A percentile compares a stretch with the other conserved stretches of the same genome.
These are phyloP conservation scores for Tetrapedia diversipes DNA, from an alignment of 2,888 invertebrate genomes.

Conservation along the genomic window DNA sequence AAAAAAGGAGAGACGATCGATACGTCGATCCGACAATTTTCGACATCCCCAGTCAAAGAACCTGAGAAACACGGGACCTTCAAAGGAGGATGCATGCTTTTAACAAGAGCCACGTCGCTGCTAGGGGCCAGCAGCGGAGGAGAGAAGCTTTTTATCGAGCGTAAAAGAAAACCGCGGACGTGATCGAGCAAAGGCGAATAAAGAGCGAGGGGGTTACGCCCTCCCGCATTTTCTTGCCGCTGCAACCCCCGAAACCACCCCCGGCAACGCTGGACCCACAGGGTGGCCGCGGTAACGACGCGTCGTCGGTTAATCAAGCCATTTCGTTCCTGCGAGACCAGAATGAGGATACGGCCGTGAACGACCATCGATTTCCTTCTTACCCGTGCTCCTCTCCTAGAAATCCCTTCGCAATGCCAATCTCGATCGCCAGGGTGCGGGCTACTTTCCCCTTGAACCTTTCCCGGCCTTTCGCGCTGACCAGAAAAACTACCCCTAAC, in stretches of 20 bases:
- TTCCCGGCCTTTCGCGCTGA: slow-evolving; percentile 5
- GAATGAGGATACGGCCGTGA: slow-evolving; percentile 73
- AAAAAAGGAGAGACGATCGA: too few relatives aligned
- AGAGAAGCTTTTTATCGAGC: slow-evolving; percentile 65
- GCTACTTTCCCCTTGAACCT: slow-evolving; percentile 7
- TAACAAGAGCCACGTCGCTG: slow-evolving; percentile 12
- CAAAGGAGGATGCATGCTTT: slow-evolving; percentile 32
- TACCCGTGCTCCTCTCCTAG: slow-evolving; percentile 31
- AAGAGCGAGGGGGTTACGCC: slow-evolving; percentile 67
- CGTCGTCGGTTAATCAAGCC: slow-evolving; percentile 82
- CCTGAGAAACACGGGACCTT: not conserved
- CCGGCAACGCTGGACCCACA: slow-evolving; percentile 74
- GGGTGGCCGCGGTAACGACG: slow-evolving; percentile 79
- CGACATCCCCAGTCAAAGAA: slow-evolving; percentile 17
- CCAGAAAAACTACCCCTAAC: not conserved
- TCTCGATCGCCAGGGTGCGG: slow-evolving; percentile 33
- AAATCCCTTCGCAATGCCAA: slow-evolving; percentile 40
- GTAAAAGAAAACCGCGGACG: slow-evolving; percentile 70
- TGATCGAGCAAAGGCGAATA: slow-evolving; percentile 71
- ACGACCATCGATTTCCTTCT: slow-evolving; percentile 67
- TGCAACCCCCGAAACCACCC: slow-evolving; percentile 68
- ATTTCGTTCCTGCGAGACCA: slow-evolving; percentile 78
- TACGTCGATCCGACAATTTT: not conserved
- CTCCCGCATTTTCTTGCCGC: slow-evolving; percentile 69
- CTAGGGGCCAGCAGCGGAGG: not conserved